phyloP scores from a whole-genome alignment of 2,113 vertebrate species.

The Poeciliopsis retropinna region DNA sequence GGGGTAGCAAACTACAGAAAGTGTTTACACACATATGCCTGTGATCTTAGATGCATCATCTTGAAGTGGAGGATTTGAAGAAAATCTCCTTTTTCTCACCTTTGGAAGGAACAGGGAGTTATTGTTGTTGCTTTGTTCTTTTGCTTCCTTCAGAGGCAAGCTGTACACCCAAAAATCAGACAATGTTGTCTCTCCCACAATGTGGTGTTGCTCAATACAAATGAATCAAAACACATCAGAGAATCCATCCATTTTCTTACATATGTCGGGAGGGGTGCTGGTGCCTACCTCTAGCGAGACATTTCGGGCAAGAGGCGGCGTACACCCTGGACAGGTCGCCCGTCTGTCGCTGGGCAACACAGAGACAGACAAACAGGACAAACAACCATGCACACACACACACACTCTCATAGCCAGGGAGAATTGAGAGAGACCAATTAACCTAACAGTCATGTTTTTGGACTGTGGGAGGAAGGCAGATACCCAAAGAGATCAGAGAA shows the following conservation, averaged over 20 bases:
- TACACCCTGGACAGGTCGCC: too few species aligned
- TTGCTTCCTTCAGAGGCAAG: conserved; percentile 30
- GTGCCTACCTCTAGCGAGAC: too few species aligned
- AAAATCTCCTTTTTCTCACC: conserved; percentile 27
- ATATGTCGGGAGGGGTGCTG: too few species aligned
- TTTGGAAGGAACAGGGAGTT: background rate
- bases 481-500: background rate
- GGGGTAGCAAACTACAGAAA: conserved; percentile 27
- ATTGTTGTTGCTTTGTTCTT: conserved; percentile 49
- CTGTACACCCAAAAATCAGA: conserved; percentile 40
- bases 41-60: conserved; percentile 38
- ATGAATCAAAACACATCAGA: background rate
- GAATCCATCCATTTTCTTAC: background rate
- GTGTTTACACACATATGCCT: conserved; percentile 32
- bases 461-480: too few species aligned
- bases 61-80: conserved; percentile 32
- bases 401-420: too few species aligned
- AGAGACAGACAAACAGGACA: too few species aligned
- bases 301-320: too few species aligned
- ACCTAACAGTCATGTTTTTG: too few species aligned
- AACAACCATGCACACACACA: too few species aligned
- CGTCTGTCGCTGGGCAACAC: too few species aligned
- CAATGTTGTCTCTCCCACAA: conserved; percentile 44
- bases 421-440: too few species aligned
- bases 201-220: conserved; percentile 36